These are phyloP conservation scores for Salvator merianae DNA, from an alignment of 2,113 vertebrate species.

Conservation along the genomic window DNA sequence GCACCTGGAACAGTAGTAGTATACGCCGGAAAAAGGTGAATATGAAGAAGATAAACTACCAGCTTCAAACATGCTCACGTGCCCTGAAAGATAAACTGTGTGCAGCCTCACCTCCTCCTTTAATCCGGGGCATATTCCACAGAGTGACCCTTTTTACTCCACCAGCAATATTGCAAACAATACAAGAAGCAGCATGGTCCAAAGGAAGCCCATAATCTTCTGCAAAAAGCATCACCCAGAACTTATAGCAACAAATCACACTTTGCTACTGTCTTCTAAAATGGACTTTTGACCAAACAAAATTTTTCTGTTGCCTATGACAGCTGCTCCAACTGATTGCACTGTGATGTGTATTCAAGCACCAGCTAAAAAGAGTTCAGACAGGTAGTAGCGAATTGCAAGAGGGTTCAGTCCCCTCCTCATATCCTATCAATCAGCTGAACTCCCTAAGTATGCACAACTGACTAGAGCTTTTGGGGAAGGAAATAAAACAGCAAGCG, in stretches of 20 bases:
- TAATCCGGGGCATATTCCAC: neutral
- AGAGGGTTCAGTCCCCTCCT: too few relatives aligned
- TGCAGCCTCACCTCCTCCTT: neutral
- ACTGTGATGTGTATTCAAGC: too few relatives aligned
- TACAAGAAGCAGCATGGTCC: neutral
- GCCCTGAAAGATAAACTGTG: neutral
- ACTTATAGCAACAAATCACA: neutral
- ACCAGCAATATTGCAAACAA: neutral
- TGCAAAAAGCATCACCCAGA: neutral
- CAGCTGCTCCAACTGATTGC: too few relatives aligned
- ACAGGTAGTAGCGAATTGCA: too few relatives aligned
- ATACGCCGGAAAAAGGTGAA: neutral
- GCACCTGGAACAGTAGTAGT: neutral
- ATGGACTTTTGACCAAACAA: too few relatives aligned
- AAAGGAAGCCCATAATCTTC: neutral
- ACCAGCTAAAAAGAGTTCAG: too few relatives aligned
- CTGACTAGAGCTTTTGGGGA: too few relatives aligned
- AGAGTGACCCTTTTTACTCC: neutral
- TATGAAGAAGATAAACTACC: neutral
- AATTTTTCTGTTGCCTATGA: too few relatives aligned
- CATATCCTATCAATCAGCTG: too few relatives aligned
- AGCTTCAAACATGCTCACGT: neutral
- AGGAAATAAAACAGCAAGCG: too few relatives aligned
- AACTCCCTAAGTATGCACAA: too few relatives aligned
- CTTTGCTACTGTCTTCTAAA: too few relatives aligned